Evolutionary conservation across 1,140 invertebrate genomes (phyloP), one percentile per base, ranked within the genome.

Genomic region (Hylaeus volcanicus): DNA sequence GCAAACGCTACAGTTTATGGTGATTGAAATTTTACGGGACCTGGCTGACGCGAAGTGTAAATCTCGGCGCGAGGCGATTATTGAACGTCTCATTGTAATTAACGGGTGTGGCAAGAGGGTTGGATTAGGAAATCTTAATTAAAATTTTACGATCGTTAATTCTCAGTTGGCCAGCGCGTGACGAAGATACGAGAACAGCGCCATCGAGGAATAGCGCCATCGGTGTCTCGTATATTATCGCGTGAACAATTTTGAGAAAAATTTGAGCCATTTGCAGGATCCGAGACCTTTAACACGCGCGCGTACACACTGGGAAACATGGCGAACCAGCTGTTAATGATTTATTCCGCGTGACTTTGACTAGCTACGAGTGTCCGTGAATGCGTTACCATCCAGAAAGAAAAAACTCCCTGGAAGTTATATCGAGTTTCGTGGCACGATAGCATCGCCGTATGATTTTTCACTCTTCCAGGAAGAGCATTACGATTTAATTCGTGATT

Each of bases 11-110:
- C 61, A 75, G 55, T 90, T 90, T 90, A 90, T 85, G 82, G 69
- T 90, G 86, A 90, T 90, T 88, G 87, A 89, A 89, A 90, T 89
- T 89, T 90, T 88, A 89, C 81, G 88, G 72, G 75, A 81, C 79
- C 41, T 37, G n/a, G 58, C 71, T 39, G 1, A 45, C 45, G 11
- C 48, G 61, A 81, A 83, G 79, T 81, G 73, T 87, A 86, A 87
- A 88, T 86, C 81, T 77, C 74, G 63, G 70, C 71, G 66, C 61
- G 63, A 58, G 39, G 65, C 37, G 78, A 86, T 84, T 82, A 89
- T 87, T 88, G 86, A 88, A 84, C 77, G 87, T 87, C 87, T 73
- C 82, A 73, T 87, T 79, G 74, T 86, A 85, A 89, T 89, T 83
- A 87, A 82, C 73, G 74, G 58, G 74, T 66, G 83, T 74, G 51